These are phyloP conservation scores for Sebastes diploproa DNA, from an alignment of 2,797 vertebrate species.

Conservation along the genomic window DNA sequence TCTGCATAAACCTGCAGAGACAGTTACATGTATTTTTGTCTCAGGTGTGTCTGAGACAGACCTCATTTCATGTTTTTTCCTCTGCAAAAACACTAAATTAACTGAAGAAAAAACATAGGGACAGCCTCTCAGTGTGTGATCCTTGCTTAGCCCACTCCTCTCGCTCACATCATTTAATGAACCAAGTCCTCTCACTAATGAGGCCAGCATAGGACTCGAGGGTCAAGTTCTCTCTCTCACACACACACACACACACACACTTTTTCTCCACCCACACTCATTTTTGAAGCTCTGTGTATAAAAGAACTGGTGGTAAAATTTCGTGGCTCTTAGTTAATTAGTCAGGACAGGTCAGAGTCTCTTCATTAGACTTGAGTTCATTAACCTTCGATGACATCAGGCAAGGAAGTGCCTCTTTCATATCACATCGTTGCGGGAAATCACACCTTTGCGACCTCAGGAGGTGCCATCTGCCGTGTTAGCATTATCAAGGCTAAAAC, in stretches of 20 bases:
- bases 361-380: conserved; percentile 60
- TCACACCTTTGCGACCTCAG: conserved; percentile 11
- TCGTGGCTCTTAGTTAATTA: conserved; percentile 57
- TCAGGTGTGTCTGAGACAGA: not conserved
- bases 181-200: conserved; percentile 75
- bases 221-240: conserved; percentile 47
- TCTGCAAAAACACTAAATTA: conserved; percentile 22
- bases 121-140: conserved; percentile 55
- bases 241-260: not conserved
- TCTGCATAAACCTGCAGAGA: not conserved
- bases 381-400: conserved; percentile 46
- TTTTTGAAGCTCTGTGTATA: conserved; percentile 40
- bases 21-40: not conserved
- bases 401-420: conserved; percentile 21
- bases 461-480: conserved; percentile 10
- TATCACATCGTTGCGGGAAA: conserved; percentile 24
- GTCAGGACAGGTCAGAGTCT: conserved; percentile 51
- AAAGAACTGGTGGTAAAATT: not conserved
- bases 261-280: conserved; percentile 23
- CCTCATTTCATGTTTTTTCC: not conserved
- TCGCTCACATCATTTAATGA: conserved; percentile 72
- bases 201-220: conserved; percentile 65
- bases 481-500: not conserved
- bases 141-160: conserved; percentile 29
- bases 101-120: conserved; percentile 20